Percentiles rank a stretch among this genome's conserved stretches.
phyloP scores from a whole-genome alignment of 35 echinoderm and acorn worm genomes.

The Ophiothrix spiculata region DNA sequence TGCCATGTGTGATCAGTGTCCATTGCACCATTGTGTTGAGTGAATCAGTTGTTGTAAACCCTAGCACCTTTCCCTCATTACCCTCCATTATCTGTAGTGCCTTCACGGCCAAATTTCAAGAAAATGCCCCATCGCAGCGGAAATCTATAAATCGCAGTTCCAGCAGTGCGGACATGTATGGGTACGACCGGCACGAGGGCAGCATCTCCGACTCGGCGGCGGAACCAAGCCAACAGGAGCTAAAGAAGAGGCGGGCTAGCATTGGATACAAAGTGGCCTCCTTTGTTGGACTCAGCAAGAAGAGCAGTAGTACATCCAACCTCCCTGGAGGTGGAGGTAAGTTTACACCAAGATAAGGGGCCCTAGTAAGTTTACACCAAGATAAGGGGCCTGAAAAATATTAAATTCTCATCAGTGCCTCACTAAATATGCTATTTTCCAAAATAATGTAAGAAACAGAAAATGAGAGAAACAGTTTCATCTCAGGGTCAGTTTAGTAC shows the following conservation, averaged over 20 bases:
- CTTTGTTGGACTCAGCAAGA: slow-evolving; percentile 92
- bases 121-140: slow-evolving; percentile 62
- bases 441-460: no score
- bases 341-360: no score
- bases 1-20: no score
- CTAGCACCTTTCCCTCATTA: slow-evolving; percentile 10
- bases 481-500: no score
- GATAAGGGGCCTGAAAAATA: no score
- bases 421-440: no score
- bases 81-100: slow-evolving; percentile 55
- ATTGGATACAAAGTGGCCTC: slow-evolving; percentile 83
- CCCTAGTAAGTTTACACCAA: no score
- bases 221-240: slow-evolving; percentile 47
- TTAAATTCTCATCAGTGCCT: no score
- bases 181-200: slow-evolving; percentile 90
- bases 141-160: slow-evolving; percentile 86
- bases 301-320: slow-evolving; percentile 97
- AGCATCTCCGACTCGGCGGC: slow-evolving; percentile 97
- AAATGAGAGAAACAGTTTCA: no score
- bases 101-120: slow-evolving; percentile 96
- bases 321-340: slow-evolving; percentile 49
- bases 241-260: slow-evolving; percentile 71
- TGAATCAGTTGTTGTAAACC: slow-evolving; percentile 14
- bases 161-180: slow-evolving; percentile 93
- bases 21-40: slow-evolving; percentile 9